phyloP scores from a whole-genome alignment of 2,797 vertebrate species.

The Takifugu ocellatus region DNA sequence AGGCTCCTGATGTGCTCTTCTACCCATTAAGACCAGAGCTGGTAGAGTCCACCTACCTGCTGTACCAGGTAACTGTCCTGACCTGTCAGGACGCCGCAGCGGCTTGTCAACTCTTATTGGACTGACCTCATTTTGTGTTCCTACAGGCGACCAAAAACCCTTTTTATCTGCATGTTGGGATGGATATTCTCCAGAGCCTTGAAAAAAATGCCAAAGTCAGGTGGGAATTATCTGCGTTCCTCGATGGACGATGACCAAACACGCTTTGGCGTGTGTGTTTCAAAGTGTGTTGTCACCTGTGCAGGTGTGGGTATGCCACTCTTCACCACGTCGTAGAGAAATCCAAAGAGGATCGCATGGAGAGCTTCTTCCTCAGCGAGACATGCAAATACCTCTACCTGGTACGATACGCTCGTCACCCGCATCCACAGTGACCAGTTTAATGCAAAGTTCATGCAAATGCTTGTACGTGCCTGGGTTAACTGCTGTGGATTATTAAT shows the following conservation, averaged over 20 bases:
- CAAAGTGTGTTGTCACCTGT: constrained; percentile 20
- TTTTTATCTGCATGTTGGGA: constrained; percentile 97
- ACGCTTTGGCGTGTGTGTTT: not conserved
- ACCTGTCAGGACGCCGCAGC: not conserved
- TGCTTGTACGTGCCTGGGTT: too few relatives aligned
- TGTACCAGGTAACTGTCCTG: constrained; percentile 87
- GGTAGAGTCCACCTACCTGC: constrained; percentile 95
- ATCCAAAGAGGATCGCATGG: constrained; percentile 98
- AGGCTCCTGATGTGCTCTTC: constrained; percentile 93
- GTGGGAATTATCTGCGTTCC: constrained; percentile 63
- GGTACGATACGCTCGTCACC: constrained; percentile 59
- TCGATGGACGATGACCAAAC: not conserved
- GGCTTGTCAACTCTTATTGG: not conserved
- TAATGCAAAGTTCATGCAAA: too few relatives aligned
- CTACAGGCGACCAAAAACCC: constrained; percentile 96
- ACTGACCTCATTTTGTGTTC: constrained; percentile 1
- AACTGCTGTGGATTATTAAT: too few relatives aligned
- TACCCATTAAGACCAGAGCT: constrained; percentile 95
- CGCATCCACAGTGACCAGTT: too few relatives aligned
- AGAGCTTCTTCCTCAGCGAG: constrained; percentile 99
- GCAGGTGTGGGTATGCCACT: constrained; percentile 95
- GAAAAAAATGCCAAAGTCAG: constrained; percentile 96
- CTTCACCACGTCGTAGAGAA: constrained; percentile 97
- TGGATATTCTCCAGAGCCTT: constrained; percentile 98
- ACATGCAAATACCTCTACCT: constrained; percentile 97